A percentile compares a stretch with the other conserved stretches of the same genome.
Conservation (phyloP, 2,113 vertebrate genomes). For the Oryzias curvinotus region DNA sequence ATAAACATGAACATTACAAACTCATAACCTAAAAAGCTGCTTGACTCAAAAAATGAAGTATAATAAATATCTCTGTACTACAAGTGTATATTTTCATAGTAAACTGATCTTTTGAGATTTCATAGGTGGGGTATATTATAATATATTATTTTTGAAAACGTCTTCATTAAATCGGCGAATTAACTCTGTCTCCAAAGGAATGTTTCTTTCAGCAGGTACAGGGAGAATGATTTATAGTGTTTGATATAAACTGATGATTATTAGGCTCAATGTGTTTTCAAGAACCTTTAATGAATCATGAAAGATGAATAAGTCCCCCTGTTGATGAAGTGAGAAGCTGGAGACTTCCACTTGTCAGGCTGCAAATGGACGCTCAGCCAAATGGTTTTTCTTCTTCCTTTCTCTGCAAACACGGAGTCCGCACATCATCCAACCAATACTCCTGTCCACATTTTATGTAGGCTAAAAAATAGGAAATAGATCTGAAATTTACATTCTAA, state of each 20-base stretch:
- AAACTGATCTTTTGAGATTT: neutral
- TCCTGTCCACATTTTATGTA: conserved; percentile 15
- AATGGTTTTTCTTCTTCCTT: conserved; percentile 41
- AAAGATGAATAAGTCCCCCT: conserved; percentile 33
- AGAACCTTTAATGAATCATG: conserved; percentile 27
- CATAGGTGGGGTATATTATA: neutral
- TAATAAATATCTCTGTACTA: neutral
- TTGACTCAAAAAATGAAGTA: no score
- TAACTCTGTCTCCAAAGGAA: neutral
- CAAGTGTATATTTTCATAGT: neutral
- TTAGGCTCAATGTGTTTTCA: conserved; percentile 18
- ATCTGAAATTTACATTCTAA: neutral
- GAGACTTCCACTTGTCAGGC: conserved; percentile 44
- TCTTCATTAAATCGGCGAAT: no score
- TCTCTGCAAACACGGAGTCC: conserved; percentile 24
- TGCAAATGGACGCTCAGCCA: conserved; percentile 32
- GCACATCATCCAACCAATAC: conserved; percentile 21
- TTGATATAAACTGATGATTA: conserved; percentile 34
- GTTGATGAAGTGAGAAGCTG: conserved; percentile 33
- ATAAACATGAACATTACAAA: no score
- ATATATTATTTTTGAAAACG: neutral
- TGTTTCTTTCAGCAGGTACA: conserved; percentile 1
- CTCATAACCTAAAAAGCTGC: no score
- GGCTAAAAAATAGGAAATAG: conserved; percentile 13
- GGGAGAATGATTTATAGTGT: neutral